Conservation (phyloP, 1,140 invertebrate species). For the Ptiloglossa arizonensis region DNA sequence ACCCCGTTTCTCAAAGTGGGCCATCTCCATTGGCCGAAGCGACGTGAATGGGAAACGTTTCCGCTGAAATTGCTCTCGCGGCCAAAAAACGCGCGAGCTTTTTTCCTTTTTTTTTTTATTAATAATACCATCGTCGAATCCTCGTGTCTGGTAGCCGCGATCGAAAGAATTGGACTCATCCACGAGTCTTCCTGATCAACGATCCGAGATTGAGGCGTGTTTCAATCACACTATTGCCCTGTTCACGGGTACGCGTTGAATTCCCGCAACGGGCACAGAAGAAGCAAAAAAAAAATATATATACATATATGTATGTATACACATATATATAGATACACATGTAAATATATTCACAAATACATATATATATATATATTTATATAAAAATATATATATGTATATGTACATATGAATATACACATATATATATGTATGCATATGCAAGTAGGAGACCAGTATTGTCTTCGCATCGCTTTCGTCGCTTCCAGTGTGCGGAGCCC, state of each 20-base stretch:
- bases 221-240: conserved; percentile 41
- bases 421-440: not conserved
- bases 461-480: conserved; percentile 20
- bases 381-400: not conserved
- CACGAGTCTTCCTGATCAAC: not conserved
- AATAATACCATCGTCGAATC: not conserved
- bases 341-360: not conserved
- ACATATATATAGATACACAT: not conserved
- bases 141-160: too few species aligned
- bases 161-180: too few species aligned
- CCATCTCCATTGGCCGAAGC: too few species aligned
- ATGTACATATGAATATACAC: not conserved
- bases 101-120: too few species aligned
- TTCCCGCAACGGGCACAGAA: not conserved
- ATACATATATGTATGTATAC: not conserved
- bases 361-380: not conserved
- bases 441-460: not conserved
- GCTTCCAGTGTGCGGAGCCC: conserved; percentile 17
- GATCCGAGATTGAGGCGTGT: not conserved
- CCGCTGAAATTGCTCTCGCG: too few species aligned
- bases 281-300: not conserved
- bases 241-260: not conserved
- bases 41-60: too few species aligned
- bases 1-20: too few species aligned
- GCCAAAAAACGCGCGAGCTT: not conserved